Evolutionary conservation across 2,113 vertebrate genomes (phyloP), one percentile per base, ranked within the genome.

Genomic region (Eira barbara): DNA sequence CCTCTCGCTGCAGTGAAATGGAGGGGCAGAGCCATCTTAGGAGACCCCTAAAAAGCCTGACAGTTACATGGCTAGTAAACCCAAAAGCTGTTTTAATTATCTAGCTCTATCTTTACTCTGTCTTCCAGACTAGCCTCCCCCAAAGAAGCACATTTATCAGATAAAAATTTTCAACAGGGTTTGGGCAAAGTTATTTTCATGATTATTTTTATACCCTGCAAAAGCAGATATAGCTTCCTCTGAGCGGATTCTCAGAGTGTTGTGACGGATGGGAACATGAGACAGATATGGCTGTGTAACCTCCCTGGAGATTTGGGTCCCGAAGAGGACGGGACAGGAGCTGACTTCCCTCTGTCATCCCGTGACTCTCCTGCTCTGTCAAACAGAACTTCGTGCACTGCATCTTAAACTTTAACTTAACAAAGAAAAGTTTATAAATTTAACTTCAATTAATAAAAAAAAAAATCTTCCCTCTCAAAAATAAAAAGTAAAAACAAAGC

Each of bases 71-170:
- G 52, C 76, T 59, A 69, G 42, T 76, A 42, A 83, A 81, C 63
- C 55, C 52, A 23, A 89, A 76, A 61, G n/a, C 81, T 52, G 1
- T 31, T 87, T 90, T 49, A 63, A 73, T 87, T 76, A 18, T 69
- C 13, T 20, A 71, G 83, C 25, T 88, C n/a, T 20, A 45, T 55
- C 81, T 96, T 92, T 74, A 87, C 47, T 94, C 52, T 90, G 42
- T 61, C 65, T 76, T 52, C 55, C 1, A 79, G 84, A 78, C 18
- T 39, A 69, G 4, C 59, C 52, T 65, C 17, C 25, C 39, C 71
- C 21, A 88, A 87, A 86, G 65, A 96, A 94, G 34, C 84, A 84
- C 7, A 95, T 93, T 47, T 63, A 14, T 84, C n/a, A n/a, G 55
- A 86, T 92, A 69, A 82, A 82, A 86, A 80, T 86, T 69, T 74